These are phyloP conservation scores for Caenorhabditis sp. DNA, from an alignment of 2,888 invertebrate genomes.

Conservation along the genomic window DNA sequence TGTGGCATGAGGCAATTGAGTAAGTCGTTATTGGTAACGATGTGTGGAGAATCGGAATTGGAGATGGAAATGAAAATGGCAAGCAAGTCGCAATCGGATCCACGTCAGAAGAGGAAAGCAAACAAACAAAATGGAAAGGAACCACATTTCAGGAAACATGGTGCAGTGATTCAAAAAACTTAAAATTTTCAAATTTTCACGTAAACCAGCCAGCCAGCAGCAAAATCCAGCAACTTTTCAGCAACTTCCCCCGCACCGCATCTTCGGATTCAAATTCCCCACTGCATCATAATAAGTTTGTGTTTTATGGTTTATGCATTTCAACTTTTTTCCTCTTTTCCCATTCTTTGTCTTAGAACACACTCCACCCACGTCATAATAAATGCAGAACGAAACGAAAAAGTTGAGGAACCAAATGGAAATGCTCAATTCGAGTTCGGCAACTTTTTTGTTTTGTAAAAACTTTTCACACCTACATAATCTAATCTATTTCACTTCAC, in stretches of 20 bases:
- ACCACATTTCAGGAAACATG: no score
- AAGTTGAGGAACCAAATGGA: background rate
- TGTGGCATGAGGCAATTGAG: conserved; percentile 23
- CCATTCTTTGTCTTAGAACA: background rate
- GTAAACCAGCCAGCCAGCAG: no score
- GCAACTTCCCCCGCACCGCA: no score
- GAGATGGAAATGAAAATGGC: conserved; percentile 17
- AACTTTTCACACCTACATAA: background rate
- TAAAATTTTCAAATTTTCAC: no score
- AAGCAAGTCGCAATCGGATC: no score
- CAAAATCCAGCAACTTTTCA: no score
- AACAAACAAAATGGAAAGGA: no score
- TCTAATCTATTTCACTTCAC: no score
- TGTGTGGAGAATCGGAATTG: conserved; percentile 16
- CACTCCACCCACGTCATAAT: conserved; percentile 2
- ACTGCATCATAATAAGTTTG: background rate
- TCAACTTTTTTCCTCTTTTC: no score
- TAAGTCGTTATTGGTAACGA: conserved; percentile 39
- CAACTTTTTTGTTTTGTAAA: no score
- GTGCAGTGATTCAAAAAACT: no score
- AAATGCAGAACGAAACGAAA: background rate
- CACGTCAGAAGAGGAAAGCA: background rate
- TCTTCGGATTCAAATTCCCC: background rate
- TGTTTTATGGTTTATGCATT: background rate
- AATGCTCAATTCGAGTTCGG: no score